Conservation (phyloP, 2,113 vertebrate species). For the Xenopus borealis region DNA sequence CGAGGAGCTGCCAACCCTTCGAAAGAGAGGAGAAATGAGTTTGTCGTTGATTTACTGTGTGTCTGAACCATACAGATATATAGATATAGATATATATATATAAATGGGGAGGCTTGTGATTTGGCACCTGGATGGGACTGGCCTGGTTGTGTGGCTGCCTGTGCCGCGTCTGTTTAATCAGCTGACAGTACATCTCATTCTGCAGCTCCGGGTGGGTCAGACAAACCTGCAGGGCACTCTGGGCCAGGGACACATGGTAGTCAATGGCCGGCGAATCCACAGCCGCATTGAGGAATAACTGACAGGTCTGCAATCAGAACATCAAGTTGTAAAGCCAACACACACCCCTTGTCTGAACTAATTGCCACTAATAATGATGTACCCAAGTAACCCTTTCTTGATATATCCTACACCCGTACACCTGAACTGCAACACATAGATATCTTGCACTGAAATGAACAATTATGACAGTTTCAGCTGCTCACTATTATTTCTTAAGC, state of each 20-base stretch:
- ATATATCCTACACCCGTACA: too few relatives aligned
- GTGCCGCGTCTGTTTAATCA: constrained; percentile 90
- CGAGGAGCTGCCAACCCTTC: constrained; percentile 94
- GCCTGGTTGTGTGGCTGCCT: constrained; percentile 78
- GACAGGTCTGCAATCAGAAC: constrained; percentile 81
- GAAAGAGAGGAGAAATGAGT: not conserved
- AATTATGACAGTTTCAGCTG: too few relatives aligned
- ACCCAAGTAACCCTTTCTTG: too few relatives aligned
- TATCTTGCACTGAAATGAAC: not conserved
- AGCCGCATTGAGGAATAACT: constrained; percentile 94
- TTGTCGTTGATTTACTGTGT: too few relatives aligned
- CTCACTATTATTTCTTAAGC: not conserved
- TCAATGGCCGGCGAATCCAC: constrained; percentile 95
- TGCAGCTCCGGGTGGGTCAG: constrained; percentile 92
- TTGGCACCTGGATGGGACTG: constrained; percentile 85
- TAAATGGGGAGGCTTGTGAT: not conserved
- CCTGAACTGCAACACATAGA: not conserved
- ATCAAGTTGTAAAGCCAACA: not conserved
- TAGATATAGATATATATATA: too few relatives aligned
- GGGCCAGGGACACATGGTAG: constrained; percentile 94
- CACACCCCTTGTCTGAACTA: too few relatives aligned
- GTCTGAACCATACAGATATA: too few relatives aligned
- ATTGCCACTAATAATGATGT: too few relatives aligned
- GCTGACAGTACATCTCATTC: constrained; percentile 95
- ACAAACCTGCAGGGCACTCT: constrained; percentile 93